Base-by-base conservation (phyloP, 2,113 vertebrate genomes). In the Callipepla californica region DNA sequence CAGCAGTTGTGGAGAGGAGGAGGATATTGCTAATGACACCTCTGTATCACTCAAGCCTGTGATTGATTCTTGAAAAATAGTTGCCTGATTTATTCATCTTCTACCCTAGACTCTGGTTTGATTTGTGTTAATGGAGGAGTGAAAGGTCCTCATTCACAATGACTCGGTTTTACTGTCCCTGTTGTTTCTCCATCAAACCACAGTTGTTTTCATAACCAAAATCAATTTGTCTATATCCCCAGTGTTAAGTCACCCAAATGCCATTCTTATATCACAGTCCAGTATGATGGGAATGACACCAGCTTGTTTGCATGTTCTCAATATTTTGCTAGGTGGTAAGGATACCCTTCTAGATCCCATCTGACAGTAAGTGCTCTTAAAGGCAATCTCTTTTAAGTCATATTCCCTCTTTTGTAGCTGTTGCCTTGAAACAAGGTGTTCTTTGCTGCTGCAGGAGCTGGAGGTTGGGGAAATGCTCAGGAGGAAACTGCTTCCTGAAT, bases 271-370 rank as follows among this genome's bases (percentile, higher is more conserved):
- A 86, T 3, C 42, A 87, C 40, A 75, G 34, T 45, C 40, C n/a
- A 40, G 9, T 2, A 1, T 58, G 36, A 42, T 72, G 36, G 0
- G 4, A 14, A 26, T 59, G 42, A 76, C 11, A 8, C 11, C 0
- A 1, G 48, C 67, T 44, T 68, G 20, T 72, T 86, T 57, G 26
- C 14, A 2, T 50, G 57, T 28, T 62, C 47, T 23, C 40, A 69
- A 15, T 28, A 51, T 55, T 83, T 57, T 72, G 61, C 69, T 69
- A 47, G 25, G 14, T 1, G 4, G 0, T 68, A 57, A n/a, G 16
- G 18, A 23, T 63, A 14, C 22, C 77, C 51, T 78, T 74, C 32
- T 50, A 85, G 5, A 28, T 47, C 76, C 13, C n/a, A 55, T 0
- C 0, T 28, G 50, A 4, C 28, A 42, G 19, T 50, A 77, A 80